phyloP scores from a whole-genome alignment of 2,113 vertebrate genomes.

The Pomatorhinus ruficollis region DNA sequence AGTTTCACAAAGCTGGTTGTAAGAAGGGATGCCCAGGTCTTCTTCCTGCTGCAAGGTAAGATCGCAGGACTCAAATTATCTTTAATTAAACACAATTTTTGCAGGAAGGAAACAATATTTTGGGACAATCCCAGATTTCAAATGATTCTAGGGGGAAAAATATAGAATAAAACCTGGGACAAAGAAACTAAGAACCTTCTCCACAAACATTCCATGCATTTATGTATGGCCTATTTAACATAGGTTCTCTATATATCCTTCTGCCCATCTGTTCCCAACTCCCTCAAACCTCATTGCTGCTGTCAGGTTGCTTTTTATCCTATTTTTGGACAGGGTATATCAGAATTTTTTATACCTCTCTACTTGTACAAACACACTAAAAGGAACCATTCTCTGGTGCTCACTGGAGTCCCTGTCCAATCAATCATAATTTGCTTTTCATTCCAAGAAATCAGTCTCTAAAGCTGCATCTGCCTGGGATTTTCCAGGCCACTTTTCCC shows the following conservation, averaged over 20 bases:
- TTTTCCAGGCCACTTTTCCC: neutral
- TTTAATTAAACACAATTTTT: neutral
- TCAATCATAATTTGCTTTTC: neutral
- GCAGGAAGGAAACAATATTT: neutral
- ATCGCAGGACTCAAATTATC: neutral
- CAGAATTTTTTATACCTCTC: neutral
- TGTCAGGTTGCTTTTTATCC: neutral
- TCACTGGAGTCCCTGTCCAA: neutral
- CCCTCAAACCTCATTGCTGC: neutral
- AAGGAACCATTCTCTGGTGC: neutral
- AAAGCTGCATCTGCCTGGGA: neutral
- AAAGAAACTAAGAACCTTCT: neutral
- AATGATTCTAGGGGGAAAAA: neutral
- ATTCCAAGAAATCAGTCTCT: neutral
- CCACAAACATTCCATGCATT: neutral
- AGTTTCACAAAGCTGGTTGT: neutral
- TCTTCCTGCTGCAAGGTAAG: neutral
- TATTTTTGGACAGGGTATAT: neutral
- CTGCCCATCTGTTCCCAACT: neutral
- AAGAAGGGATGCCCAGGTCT: neutral
- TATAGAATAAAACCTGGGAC: neutral
- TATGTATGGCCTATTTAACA: neutral
- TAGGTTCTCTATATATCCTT: neutral
- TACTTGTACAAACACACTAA: neutral
- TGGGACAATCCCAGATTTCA: neutral